Base-by-base conservation (phyloP, 2,797 vertebrate genomes). In the Hemitrygon akajei region DNA sequence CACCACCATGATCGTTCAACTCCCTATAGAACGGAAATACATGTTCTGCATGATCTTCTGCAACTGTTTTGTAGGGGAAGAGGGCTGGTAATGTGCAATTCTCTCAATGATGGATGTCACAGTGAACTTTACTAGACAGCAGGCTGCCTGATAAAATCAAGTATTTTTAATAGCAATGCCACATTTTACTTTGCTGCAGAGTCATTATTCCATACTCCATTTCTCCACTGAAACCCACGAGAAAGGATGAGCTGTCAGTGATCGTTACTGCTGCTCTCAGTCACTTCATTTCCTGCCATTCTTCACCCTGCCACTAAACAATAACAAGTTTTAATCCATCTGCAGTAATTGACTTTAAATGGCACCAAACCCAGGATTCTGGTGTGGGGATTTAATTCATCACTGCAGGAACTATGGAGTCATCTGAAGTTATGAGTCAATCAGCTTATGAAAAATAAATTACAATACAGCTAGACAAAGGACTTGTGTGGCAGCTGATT, bases 261-360 rank as follows among this genome's bases (percentile, higher is more conserved):
- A 37, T 66, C 30, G 9, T 37, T 69, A n/a, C 30, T 66, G 60
- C n/a, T 87, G 30, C 60, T n/a, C 16, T 20, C n/a, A 30, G 66
- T 66, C n/a, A 22, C 14, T 34, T 30, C n/a, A 63, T 10, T 79
- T 37, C 9, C 37, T n/a, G 37, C 4, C 60, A 89, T 66, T 18
- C n/a, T n/a, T 93, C 27, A 58, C 34, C 73, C 30, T 30, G 34
- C 37, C 37, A n/a, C n/a, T 22, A 34, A 93, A n/a, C n/a, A 40
- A 66, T 34, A 77, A 60, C 56, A 66, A 77, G 30, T 93, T 69
- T 93, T 81, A 93, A 93, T 93, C 3, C 56, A 79, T 37, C 30
- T 30, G 47, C 93, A 93, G 60, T 58, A 81, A 93, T 66, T 25
- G 27, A 37, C 2, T 89, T 89, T 69, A 63, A 69, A 89, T 22